Base-by-base conservation (phyloP, 2,797 vertebrate species). In the Brachymystax lenok region DNA sequence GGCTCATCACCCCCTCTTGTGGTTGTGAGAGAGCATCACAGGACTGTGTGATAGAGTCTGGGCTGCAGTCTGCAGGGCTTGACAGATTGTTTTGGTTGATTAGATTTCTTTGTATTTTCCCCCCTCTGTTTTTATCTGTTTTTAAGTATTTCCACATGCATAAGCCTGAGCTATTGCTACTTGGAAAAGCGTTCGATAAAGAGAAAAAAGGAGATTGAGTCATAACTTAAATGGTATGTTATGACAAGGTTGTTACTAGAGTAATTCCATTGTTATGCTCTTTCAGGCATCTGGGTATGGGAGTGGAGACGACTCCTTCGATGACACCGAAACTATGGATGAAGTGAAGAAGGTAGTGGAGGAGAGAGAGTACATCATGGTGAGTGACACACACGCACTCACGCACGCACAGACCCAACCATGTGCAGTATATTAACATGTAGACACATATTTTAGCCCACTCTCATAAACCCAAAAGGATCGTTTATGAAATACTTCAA, bases 281-380 rank as follows among this genome's bases (percentile, higher is more conserved):
- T 51, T 74, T 21, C 87, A 99, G 97, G 95, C 94, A 4, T 98
- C 98, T 1, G 98, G 97, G 35, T 96, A 95, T 28, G 90, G 87
- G 75, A 99, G 98, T 1, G 97, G 97, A 4, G 91, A 95, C 1
- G 89, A 87, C 1, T 80, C 80, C 8, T 83, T 94, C 54, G 93
- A 94, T 30, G 95, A 97, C 86, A 80, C 82, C 0, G 95, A 96
- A 7, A 80, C 84, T 24, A 61, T 33, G 56, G 84, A 91, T 0
- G 94, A 95, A 83, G 93, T 91, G 68, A 95, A 94, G 91, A 95
- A 94, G 86, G 76, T 89, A 3, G 86, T 92, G 24, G 94, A 94
- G 80, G 90, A 94, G 86, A 90, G 86, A 80, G 88, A 90, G 74
- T 94, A 88, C 61, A 80, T 72, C 12, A 78, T 91, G 91, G 93